A percentile compares a stretch with the other conserved stretches of the same genome.
These are phyloP conservation scores for Manduca sexta DNA, from an alignment of 1,140 invertebrate genomes.

Conservation along the genomic window DNA sequence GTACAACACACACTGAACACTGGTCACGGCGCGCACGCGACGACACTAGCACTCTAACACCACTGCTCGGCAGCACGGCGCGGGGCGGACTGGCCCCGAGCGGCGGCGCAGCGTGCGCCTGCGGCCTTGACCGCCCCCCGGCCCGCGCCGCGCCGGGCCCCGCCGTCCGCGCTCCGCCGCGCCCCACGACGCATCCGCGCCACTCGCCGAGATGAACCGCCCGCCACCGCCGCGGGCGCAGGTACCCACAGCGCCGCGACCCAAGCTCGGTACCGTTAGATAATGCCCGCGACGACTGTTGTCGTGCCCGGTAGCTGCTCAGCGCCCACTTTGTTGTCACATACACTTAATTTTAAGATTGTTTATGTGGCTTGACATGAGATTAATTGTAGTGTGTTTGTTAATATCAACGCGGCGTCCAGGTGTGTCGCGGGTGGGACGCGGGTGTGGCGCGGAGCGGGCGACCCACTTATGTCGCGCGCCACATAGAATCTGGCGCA, in stretches of 20 bases:
- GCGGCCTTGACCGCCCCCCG: slow-evolving; percentile 55
- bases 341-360: neutral
- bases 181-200: slow-evolving; percentile 28
- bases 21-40: slow-evolving; percentile 23
- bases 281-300: neutral
- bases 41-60: slow-evolving; percentile 11
- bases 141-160: slow-evolving; percentile 18
- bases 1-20: slow-evolving; percentile 38
- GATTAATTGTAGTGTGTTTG: neutral
- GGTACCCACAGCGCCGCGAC: slow-evolving; percentile 6
- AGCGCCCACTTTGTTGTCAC: neutral
- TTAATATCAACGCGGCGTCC: too few species aligned
- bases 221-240: slow-evolving; percentile 24
- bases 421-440: too few species aligned
- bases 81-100: slow-evolving; percentile 32
- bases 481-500: too few species aligned
- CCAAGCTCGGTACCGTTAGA: slow-evolving; percentile 25
- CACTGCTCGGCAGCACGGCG: slow-evolving; percentile 11
- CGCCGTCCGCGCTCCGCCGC: slow-evolving; percentile 8
- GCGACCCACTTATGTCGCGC: too few species aligned
- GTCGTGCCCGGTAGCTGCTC: neutral
- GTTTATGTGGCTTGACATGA: neutral
- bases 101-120: slow-evolving; percentile 40
- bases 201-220: too few species aligned
- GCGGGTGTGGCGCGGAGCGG: too few species aligned